A percentile compares a stretch with the other conserved stretches of the same genome.
phyloP scores from a whole-genome alignment of 2,113 vertebrate species.

The Plecturocebus donacophilus region DNA sequence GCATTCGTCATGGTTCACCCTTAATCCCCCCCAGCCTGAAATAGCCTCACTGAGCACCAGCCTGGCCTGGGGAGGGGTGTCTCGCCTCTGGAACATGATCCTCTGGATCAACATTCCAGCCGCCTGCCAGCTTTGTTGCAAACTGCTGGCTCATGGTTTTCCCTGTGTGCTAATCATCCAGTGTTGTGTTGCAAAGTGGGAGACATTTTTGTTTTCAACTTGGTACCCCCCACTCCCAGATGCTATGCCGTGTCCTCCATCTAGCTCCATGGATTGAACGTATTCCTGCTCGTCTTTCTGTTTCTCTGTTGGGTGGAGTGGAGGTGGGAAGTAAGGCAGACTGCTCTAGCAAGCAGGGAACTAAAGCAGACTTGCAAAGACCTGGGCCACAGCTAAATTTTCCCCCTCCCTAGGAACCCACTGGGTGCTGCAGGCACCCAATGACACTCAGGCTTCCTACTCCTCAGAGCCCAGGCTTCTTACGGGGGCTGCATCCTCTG shows the following conservation, averaged over 20 bases:
- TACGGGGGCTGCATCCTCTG: neutral
- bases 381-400: neutral
- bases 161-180: constrained; percentile 59
- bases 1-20: constrained; percentile 49
- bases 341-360: neutral
- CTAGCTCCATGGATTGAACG: neutral
- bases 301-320: neutral
- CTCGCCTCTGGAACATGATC: constrained; percentile 64
- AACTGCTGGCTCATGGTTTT: constrained; percentile 76
- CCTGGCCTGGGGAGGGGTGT: constrained; percentile 46
- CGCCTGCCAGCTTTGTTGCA: constrained; percentile 72
- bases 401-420: neutral
- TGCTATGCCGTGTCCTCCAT: neutral
- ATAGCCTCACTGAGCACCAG: constrained; percentile 60
- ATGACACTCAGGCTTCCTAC: neutral
- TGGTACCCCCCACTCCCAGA: neutral
- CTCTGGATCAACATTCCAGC: constrained; percentile 60
- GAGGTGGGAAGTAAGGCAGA: neutral
- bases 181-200: constrained; percentile 45
- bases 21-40: constrained; percentile 74
- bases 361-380: neutral
- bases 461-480: neutral
- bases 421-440: neutral
- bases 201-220: constrained; percentile 40
- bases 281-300: neutral